Evolutionary conservation across 2,113 vertebrate species (phyloP), one percentile per base, ranked within the genome.

Genomic region (Nothobranchius kuhntae): DNA sequence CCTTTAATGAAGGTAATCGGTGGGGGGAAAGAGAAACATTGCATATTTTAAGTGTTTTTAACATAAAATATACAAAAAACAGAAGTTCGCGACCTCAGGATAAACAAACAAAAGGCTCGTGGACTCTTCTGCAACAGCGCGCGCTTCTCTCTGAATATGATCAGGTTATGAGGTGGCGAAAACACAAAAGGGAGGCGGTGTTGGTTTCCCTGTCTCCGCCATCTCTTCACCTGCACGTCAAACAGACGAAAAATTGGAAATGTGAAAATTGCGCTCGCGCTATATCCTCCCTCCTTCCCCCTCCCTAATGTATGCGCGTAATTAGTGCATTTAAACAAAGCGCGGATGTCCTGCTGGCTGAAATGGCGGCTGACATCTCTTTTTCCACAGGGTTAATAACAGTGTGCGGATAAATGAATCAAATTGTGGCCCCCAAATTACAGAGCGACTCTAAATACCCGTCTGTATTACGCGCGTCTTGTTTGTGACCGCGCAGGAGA

Each of bases 271-370:
- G 86, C 84, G 85, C 84, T 75, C 77, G 42, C 76, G 62, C 87
- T 80, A 74, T 68, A 38, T 64, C 71, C 70, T 8, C 35, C 15
- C 54, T 7, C 8, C 4, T 15, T 4, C 73, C 38, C 62, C 74
- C 76, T 59, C 73, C 65, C 75, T 89, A 90, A 91, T 90, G 88
- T 89, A 89, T 89, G 89, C 87, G 83, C 85, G 91, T 93, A 93
- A 94, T 94, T 94, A 92, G 91, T 90, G 86, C 91, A 87, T 93
- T 93, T 94, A 94, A 94, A 93, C 93, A 93, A 93, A 91, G 91
- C 89, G 79, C 89, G 88, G 89, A 90, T 92, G 92, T 93, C 92
- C 92, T 92, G 91, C 92, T 93, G 92, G 91, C 91, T 89, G 89
- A 91, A 93, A 93, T 91, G 88, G 89, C 90, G 87, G 86, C 91